phyloP scores from a whole-genome alignment of 2,888 invertebrate species.

The Amorpha juglandis region DNA sequence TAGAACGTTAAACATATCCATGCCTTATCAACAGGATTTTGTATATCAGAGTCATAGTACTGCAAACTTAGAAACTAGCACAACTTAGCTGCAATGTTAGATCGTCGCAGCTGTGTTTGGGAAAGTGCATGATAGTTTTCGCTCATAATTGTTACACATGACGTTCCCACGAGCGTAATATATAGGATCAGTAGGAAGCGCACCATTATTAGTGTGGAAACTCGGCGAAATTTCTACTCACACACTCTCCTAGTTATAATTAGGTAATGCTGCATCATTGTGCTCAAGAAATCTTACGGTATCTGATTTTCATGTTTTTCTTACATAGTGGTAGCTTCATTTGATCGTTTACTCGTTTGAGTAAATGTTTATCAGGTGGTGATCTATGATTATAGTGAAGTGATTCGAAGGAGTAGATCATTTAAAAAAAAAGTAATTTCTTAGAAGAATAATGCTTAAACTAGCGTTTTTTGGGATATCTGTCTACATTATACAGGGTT shows the following conservation, averaged over 20 bases:
- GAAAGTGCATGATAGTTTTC: constrained; percentile 36
- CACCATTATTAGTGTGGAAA: constrained; percentile 27
- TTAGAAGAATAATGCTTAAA: too few relatives aligned
- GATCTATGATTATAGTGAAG: too few relatives aligned
- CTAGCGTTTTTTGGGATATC: too few relatives aligned
- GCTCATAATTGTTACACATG: constrained; percentile 38
- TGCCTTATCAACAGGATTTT: background rate
- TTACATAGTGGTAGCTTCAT: too few relatives aligned
- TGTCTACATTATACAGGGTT: too few relatives aligned
- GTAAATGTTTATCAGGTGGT: too few relatives aligned
- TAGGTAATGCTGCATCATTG: background rate
- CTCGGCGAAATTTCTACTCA: constrained; percentile 20
- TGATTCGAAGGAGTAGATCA: too few relatives aligned
- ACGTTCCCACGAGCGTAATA: constrained; percentile 45
- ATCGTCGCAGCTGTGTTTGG: background rate
- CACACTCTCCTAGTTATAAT: constrained; percentile 26
- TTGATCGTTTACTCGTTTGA: too few relatives aligned
- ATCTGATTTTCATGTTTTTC: too few relatives aligned
- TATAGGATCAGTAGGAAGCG: constrained; percentile 37
- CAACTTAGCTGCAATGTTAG: background rate
- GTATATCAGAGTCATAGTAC: background rate
- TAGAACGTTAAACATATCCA: too few relatives aligned
- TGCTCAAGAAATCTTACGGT: constrained; percentile 3
- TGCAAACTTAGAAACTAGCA: background rate
- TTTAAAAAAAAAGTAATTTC: too few relatives aligned